These are phyloP conservation scores for Apamea epomidion DNA, from an alignment of 2,888 invertebrate genomes.

Conservation along the genomic window DNA sequence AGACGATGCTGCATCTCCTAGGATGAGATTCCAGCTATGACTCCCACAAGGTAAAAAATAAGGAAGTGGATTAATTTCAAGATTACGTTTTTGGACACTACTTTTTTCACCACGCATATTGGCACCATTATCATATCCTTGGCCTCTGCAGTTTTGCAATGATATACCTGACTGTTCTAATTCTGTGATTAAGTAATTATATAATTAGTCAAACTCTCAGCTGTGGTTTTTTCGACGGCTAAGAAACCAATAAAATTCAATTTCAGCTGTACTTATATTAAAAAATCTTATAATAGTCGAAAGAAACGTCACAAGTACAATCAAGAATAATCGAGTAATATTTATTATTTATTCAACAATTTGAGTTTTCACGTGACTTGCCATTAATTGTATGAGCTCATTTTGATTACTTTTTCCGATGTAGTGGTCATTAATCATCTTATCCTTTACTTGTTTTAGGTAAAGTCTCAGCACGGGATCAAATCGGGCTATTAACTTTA, in stretches of 20 bases:
- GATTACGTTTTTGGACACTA: no score
- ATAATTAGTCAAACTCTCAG: not conserved
- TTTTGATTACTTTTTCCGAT: not conserved
- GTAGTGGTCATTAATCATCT: not conserved
- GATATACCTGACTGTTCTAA: not conserved
- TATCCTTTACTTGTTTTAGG: not conserved
- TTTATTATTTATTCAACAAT: not conserved
- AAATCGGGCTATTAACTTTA: no score
- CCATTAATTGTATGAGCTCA: not conserved
- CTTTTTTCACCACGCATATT: no score
- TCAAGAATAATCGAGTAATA: not conserved
- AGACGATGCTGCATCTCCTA: no score
- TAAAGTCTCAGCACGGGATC: no score
- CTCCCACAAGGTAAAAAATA: not conserved
- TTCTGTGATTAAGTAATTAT: not conserved
- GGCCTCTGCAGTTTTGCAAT: not conserved
- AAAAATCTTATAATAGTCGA: not conserved
- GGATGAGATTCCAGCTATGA: no score
- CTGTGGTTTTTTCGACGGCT: not conserved
- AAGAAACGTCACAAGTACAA: not conserved
- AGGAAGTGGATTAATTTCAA: no score
- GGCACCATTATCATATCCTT: no score
- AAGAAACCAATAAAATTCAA: not conserved
- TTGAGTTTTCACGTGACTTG: not conserved
- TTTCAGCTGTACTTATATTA: not conserved